Evolutionary conservation across 2,888 invertebrate species (phyloP).

Genomic region (Trichogramma dendrolimi): DNA sequence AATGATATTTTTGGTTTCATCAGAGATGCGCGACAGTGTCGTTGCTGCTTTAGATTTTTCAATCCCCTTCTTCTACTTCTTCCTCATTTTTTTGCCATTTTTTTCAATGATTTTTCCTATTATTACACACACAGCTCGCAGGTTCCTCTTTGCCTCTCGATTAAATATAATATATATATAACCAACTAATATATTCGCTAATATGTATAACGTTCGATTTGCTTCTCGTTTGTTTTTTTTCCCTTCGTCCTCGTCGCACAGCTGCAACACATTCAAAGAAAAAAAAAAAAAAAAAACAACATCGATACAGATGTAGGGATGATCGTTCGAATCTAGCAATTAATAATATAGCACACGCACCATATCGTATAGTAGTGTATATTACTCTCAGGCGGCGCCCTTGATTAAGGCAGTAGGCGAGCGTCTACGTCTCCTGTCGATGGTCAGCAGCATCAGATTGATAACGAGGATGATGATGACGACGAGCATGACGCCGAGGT

Average conservation of each 20-base stretch:
- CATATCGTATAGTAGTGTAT: neutral
- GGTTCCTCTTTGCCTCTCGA: conserved; percentile 6
- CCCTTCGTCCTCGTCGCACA: too few relatives aligned
- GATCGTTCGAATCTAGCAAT: neutral
- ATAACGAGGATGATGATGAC: neutral
- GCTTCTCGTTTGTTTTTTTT: too few relatives aligned
- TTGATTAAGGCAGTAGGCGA: too few relatives aligned
- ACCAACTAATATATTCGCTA: too few relatives aligned
- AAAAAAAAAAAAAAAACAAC: too few relatives aligned
- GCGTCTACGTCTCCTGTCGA: too few relatives aligned
- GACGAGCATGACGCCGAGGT: conserved; percentile 40
- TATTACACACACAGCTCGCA: conserved; percentile 33
- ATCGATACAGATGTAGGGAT: neutral
- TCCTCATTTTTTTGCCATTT: conserved; percentile 4
- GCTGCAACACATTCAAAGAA: too few relatives aligned
- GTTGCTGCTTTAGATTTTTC: neutral
- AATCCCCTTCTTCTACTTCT: neutral
- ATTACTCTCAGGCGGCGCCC: too few relatives aligned
- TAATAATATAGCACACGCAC: neutral
- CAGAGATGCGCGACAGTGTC: conserved; percentile 3
- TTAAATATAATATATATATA: too few relatives aligned
- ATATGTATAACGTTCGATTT: too few relatives aligned
- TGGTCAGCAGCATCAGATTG: too few relatives aligned
- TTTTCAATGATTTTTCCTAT: conserved; percentile 1
- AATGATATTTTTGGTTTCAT: too few relatives aligned